These are phyloP conservation scores for Mythimna vitellina DNA, from an alignment of 2,888 invertebrate species.

Conservation along the genomic window DNA sequence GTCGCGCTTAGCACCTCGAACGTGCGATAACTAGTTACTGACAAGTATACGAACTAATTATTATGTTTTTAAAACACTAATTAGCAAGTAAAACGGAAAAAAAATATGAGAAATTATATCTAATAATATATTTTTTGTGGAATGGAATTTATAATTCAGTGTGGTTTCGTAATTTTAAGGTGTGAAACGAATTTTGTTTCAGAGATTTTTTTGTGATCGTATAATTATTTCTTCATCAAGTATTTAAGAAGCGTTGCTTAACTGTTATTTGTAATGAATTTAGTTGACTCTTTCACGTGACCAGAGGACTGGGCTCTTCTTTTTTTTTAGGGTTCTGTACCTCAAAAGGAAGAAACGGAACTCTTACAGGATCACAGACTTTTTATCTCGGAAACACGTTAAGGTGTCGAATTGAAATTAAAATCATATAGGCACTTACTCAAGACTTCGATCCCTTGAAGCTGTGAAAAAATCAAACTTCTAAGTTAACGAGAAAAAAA, in stretches of 20 bases:
- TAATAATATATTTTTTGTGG: slow-evolving; percentile 8
- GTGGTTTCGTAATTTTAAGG: neutral
- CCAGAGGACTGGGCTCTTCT: too few species aligned
- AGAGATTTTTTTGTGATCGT: neutral
- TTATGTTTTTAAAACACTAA: slow-evolving; percentile 28
- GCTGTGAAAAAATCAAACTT: too few species aligned
- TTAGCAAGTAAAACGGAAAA: slow-evolving; percentile 23
- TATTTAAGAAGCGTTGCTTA: neutral
- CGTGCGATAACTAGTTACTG: slow-evolving; percentile 18
- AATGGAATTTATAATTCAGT: slow-evolving; percentile 5
- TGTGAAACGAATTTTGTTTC: slow-evolving; percentile 14
- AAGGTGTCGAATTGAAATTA: too few species aligned
- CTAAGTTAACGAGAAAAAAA: too few species aligned
- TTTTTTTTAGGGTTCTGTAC: too few species aligned
- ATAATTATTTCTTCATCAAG: neutral
- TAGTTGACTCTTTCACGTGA: neutral
- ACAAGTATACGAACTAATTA: slow-evolving; percentile 34
- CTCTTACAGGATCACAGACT: too few species aligned
- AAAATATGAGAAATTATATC: slow-evolving; percentile 17
- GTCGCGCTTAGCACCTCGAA: slow-evolving; percentile 26
- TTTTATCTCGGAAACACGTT: too few species aligned
- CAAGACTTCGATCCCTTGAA: too few species aligned
- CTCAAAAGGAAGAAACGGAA: too few species aligned
- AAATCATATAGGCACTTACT: too few species aligned
- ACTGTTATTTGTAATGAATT: neutral